Base-by-base conservation (phyloP, 2,888 invertebrate species). In the Byasa hedistus region DNA sequence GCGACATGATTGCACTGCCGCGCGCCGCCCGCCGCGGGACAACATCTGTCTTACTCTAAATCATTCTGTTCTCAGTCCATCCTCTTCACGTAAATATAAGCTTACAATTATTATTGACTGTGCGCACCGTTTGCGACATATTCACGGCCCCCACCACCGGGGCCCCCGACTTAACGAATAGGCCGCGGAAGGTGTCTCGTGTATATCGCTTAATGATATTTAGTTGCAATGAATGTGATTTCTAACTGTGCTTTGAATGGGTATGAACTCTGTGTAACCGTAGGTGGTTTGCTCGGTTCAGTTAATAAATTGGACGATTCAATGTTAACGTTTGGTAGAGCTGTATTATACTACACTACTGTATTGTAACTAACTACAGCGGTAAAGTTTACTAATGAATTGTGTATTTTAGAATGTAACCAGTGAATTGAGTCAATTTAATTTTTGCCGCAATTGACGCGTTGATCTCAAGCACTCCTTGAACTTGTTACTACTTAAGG, bases 1-100 rank as follows among this genome's bases (percentile, higher is more conserved):
- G 98, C 98, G 76, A 97, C 97, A 95, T 97, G 96, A 96, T 94
- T 92, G 75, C 82, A 65, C 83, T 76, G 80, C 78, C 48, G 27
- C 27, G 21, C 12, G 51, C 70, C 57, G 69, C 67, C 32, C 74
- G 69, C 76, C 73, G 75, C 77, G 48, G 60, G 48, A 61, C 60
- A 60, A 61, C 82, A 81, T 55, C 73, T 79, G 81, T 83, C 85
- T 84, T 86, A 88, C 89, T 89, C 87, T 75, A 80, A 79, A 85
- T 85, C 84, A 81, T 83, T 82, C 81, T 84, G 82, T 86, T 87
- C 80, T 85, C 82, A 86, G 82, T 84, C 86, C 88, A 89, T 87
- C 86, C 87, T 82, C 74, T 83, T 82, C 80, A 85, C 80, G 70
- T 83, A 82, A 78, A 78, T 84, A 72, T 86, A 87, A 83, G 84